phyloP scores from a whole-genome alignment of 1,140 invertebrate genomes.

The Macrobrachium rosenbergii region DNA sequence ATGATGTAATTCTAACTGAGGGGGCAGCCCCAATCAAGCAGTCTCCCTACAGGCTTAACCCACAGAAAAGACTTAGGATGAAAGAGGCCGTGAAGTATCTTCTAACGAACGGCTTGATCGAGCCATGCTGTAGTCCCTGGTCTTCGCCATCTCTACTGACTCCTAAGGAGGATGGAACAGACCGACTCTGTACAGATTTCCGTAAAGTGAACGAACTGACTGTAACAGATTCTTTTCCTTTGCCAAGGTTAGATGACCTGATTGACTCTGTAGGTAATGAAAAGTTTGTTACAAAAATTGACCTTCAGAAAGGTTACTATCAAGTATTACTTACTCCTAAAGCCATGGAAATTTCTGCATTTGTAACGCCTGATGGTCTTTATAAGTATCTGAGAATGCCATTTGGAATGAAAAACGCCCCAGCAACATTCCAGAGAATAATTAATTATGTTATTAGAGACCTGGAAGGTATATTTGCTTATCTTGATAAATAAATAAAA shows the following conservation, averaged over 20 bases:
- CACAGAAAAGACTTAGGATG: background rate
- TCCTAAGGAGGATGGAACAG: background rate
- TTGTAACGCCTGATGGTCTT: background rate
- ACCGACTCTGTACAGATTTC: too few relatives aligned
- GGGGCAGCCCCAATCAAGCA: background rate
- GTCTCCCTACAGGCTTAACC: background rate
- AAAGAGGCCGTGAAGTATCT: conserved; percentile 7
- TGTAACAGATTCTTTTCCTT: too few relatives aligned
- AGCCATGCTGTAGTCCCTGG: background rate
- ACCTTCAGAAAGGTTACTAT: background rate
- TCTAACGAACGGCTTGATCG: background rate
- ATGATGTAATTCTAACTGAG: background rate
- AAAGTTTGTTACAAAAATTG: background rate
- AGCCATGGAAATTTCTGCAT: background rate
- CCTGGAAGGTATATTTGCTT: too few relatives aligned
- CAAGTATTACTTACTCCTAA: background rate
- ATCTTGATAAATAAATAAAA: too few relatives aligned
- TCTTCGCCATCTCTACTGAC: background rate
- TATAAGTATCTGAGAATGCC: background rate
- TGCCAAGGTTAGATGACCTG: conserved; percentile 3
- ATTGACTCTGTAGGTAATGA: background rate
- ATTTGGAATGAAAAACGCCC: background rate
- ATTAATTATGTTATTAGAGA: background rate
- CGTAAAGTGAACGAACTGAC: too few relatives aligned
- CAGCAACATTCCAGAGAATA: conserved; percentile 11